Conservation (phyloP, 2,797 vertebrate genomes). For the Molossus molossus region DNA sequence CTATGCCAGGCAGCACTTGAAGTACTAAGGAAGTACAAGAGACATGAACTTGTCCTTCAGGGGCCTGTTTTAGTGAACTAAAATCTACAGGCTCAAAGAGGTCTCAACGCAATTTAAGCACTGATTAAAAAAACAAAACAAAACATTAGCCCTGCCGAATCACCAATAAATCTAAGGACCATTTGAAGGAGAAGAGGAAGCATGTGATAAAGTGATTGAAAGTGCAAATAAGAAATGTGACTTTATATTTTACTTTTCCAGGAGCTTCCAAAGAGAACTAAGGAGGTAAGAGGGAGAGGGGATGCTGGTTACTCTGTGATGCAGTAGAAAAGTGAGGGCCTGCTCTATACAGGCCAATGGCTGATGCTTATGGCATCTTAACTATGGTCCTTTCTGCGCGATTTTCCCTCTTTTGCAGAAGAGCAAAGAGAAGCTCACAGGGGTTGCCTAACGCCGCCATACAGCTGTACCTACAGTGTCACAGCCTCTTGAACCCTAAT, state of each 20-base stretch:
- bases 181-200: not conserved
- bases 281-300: not conserved
- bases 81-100: not conserved
- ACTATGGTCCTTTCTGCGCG: not conserved
- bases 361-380: not conserved
- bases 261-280: not conserved
- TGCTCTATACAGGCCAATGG: not conserved
- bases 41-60: not conserved
- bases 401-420: not conserved
- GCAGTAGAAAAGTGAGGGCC: not conserved
- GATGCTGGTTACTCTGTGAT: not conserved
- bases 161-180: not conserved
- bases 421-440: not conserved
- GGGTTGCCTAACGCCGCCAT: not conserved
- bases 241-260: constrained; percentile 9
- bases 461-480: not conserved
- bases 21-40: not conserved
- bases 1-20: not conserved
- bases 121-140: not conserved
- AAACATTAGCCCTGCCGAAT: not conserved
- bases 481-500: not conserved
- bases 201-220: not conserved
- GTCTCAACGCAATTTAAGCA: not conserved
- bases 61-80: not conserved
- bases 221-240: not conserved